A percentile compares a stretch with the other conserved stretches of the same genome.
Evolutionary conservation across 2,888 invertebrate genomes (phyloP).

Genomic region (Tenthredo amoena): DNA sequence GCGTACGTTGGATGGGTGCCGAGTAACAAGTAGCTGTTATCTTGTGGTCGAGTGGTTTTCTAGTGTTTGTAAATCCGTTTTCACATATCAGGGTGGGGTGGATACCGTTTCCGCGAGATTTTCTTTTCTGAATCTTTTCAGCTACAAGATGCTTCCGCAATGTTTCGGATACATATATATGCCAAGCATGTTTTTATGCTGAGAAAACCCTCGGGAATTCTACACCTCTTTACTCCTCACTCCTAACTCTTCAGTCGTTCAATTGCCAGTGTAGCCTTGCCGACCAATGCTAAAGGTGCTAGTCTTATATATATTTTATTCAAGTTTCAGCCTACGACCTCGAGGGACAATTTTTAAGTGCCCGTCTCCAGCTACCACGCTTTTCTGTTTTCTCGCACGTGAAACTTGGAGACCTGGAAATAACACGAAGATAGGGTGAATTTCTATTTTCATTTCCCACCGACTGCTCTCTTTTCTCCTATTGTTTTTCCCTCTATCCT

Average conservation of each 20-base stretch:
- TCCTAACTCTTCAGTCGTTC: conserved; percentile 5
- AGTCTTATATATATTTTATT: conserved; percentile 30
- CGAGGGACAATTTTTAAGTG: conserved; percentile 45
- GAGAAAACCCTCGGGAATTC: conserved; percentile 10
- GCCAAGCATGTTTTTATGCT: background rate
- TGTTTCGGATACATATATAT: background rate
- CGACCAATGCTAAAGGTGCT: background rate
- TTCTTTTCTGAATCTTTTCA: background rate
- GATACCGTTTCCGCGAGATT: background rate
- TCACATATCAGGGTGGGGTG: background rate
- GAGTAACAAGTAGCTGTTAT: conserved; percentile 38
- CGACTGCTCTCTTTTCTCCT: background rate
- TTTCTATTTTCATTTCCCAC: conserved; percentile 32
- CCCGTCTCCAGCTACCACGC: background rate
- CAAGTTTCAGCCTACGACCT: conserved; percentile 29
- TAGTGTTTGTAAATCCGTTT: conserved; percentile 41
- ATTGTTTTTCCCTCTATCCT: background rate
- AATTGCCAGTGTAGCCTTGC: conserved; percentile 11
- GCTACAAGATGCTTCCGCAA: background rate
- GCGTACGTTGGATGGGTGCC: background rate
- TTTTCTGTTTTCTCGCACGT: conserved; percentile 30
- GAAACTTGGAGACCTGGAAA: conserved; percentile 30
- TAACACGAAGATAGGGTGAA: conserved; percentile 17
- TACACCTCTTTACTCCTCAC: background rate
- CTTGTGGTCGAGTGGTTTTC: conserved; percentile 34